Evolutionary conservation across 2,113 vertebrate genomes (phyloP).

Genomic region (Dicaeum eximium): DNA sequence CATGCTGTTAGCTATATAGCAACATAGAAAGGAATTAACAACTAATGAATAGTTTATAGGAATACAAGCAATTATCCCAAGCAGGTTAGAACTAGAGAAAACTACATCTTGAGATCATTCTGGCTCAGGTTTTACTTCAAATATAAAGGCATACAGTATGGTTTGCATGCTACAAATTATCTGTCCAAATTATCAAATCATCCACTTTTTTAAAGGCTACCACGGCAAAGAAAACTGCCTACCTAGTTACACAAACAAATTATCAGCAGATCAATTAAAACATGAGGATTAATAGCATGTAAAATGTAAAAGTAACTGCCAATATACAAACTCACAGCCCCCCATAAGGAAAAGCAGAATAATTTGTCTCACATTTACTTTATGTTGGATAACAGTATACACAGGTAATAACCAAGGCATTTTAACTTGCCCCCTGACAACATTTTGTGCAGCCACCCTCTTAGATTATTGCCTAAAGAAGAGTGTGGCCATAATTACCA

Average conservation of each 20-base stretch:
- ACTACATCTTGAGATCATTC: not conserved
- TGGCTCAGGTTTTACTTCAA: not conserved
- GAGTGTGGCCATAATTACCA: rapidly evolving
- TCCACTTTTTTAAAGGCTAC: not conserved
- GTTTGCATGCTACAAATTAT: not conserved
- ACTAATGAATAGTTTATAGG: not conserved
- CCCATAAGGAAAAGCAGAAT: not conserved
- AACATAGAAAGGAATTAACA: not conserved
- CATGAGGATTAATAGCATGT: not conserved
- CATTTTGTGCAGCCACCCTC: not conserved
- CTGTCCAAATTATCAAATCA: not conserved
- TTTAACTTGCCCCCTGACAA: not conserved
- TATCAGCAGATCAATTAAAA: not conserved
- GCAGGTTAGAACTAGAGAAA: not conserved
- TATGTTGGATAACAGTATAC: not conserved
- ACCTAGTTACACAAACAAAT: not conserved
- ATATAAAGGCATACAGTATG: not conserved
- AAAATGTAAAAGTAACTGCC: not conserved
- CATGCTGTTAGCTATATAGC: not conserved
- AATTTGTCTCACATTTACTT: not conserved
- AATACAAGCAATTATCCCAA: not conserved
- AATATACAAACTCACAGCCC: not conserved
- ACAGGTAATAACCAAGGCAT: not conserved
- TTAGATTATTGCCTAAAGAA: not conserved
- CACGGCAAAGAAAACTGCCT: not conserved